Evolutionary conservation across 2,113 vertebrate species (phyloP).

Genomic region (Corythoichthys haematopterus): DNA sequence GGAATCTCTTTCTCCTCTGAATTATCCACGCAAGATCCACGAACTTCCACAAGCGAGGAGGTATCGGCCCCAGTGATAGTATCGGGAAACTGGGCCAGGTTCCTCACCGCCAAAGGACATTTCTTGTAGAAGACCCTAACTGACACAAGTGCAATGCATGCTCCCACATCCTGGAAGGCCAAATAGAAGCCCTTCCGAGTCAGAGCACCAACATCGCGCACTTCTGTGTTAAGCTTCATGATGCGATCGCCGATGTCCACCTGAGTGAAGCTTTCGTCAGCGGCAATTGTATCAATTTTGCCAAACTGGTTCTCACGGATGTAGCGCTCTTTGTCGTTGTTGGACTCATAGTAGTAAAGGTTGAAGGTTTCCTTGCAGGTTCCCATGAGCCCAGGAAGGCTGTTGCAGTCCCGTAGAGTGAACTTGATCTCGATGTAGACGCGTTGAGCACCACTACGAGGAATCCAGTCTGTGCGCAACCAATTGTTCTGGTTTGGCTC

Average conservation of each 20-base stretch:
- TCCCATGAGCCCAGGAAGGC: constrained; percentile 93
- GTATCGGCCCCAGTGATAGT: constrained; percentile 94
- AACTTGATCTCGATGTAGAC: constrained; percentile 99
- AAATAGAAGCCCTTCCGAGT: constrained; percentile 92
- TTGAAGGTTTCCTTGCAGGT: constrained; percentile 99
- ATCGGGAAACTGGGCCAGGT: constrained; percentile 94
- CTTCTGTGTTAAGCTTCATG: constrained; percentile 97
- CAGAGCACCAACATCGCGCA: constrained; percentile 87
- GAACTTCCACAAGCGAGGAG: constrained; percentile 94
- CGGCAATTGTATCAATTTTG: constrained; percentile 96
- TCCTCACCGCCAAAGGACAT: constrained; percentile 88
- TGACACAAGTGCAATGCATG: constrained; percentile 93
- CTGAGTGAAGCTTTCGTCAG: constrained; percentile 98
- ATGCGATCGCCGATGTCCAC: constrained; percentile 97
- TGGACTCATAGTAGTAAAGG: constrained; percentile 94
- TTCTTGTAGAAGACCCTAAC: constrained; percentile 97
- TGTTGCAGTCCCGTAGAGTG: constrained; percentile 96
- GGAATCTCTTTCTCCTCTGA: constrained; percentile 96
- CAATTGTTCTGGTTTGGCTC: constrained; percentile 97
- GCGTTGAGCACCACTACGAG: constrained; percentile 87
- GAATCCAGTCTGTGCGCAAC: constrained; percentile 98
- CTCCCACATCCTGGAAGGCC: constrained; percentile 97
- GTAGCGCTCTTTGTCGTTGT: constrained; percentile 90
- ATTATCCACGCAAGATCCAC: constrained; percentile 95
- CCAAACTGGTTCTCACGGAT: constrained; percentile 90